Base-by-base conservation (phyloP, 2,888 invertebrate genomes). In the Eupithecia subumbrata region DNA sequence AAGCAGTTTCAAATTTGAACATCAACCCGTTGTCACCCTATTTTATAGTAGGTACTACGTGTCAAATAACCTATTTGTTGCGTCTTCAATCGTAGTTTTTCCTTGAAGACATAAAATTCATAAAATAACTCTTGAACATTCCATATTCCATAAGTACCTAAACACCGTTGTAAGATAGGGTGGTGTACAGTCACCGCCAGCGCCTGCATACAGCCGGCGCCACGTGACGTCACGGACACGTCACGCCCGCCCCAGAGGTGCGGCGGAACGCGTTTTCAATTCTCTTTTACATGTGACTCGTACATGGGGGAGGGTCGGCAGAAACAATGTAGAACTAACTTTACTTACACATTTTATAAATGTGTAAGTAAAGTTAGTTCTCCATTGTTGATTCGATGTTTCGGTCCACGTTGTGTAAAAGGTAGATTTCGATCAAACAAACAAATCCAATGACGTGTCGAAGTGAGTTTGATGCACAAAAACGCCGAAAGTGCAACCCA, bases 181-280 rank as follows among this genome's bases (percentile, higher is more conserved):
- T 22, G 22, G 56, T 9, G 52, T 60, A 60, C 60, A 60, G 60
- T 60, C 60, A 60, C 60, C 60, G 60, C 60, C 60, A 60, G 0
- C 22, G 22, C 11, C 16, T 22, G 52, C 52, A 4, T 22, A 56
- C 52, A 60, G 60, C 60, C 60, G 60, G 43, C 60, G 60, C 60
- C 60, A 1, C 22, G 76, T 77, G 74, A 71, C 73, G 70, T 71
- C 74, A 71, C 76, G n/a, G 12, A 60, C 69, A 73, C 78, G 76
- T 77, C 80, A 76, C 70, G 69, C 79, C 80, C n/a, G n/a, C n/a
- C n/a, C n/a, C 79, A 43, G 64, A 72, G 77, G 78, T 71, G 71
- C 48, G 60, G 66, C 70, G 71, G 71, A 78, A 77, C 81, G 78
- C 75, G 74, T 75, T 77, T 81, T 80, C 81, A 82, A 81, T 82